Base-by-base conservation (phyloP, 1,140 invertebrate genomes). In the Pseudomyrmex concolor region DNA sequence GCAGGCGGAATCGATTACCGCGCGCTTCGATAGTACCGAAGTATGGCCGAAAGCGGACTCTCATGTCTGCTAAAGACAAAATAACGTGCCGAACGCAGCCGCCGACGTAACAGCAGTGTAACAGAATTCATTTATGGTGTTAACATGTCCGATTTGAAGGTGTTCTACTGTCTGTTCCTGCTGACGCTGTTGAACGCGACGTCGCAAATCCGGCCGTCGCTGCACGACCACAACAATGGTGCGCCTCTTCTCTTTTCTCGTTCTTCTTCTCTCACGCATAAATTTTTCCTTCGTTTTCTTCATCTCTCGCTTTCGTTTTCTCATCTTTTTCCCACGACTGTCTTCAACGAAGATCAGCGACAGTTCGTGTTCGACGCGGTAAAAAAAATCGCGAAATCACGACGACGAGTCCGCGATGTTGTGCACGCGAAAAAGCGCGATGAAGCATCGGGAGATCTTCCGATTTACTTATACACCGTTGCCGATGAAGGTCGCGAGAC, bases 211-310 rank as follows among this genome's bases (percentile, higher is more conserved):
- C 91, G 92, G 81, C 91, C 93, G 80, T 92, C 93, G 86, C 90
- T 93, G 80, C 93, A 94, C 88, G 93, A 92, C 82, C 93, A 94
- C 68, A 94, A 94, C 89, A 94, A 94, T 93, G 93, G 94, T 94
- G 90, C 91, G 90, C 51, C 25, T 25, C 25, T 25, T 25, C 25
- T 25, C 25, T 25, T 25, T 25, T 25, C 25, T 25, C 25, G 25
- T 25, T 25, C 25, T 3, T 25, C n/a, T n/a, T n/a, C n/a, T 25
- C 2, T 25, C 25, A 25, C 25, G 25, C 25, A 25, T 25, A 2
- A 25, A 25, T 25, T 12, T 57, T 19, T 83, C 68, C 76, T n/a
- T 74, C 70, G 12, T 73, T 34, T 34, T 45, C 25, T 60, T 13
- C 22, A 9, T 82, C 70, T 82, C 70, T 73, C 45, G 22, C 25